Conservation (phyloP, 2,113 vertebrate genomes). For the Eleginops maclovinus region DNA sequence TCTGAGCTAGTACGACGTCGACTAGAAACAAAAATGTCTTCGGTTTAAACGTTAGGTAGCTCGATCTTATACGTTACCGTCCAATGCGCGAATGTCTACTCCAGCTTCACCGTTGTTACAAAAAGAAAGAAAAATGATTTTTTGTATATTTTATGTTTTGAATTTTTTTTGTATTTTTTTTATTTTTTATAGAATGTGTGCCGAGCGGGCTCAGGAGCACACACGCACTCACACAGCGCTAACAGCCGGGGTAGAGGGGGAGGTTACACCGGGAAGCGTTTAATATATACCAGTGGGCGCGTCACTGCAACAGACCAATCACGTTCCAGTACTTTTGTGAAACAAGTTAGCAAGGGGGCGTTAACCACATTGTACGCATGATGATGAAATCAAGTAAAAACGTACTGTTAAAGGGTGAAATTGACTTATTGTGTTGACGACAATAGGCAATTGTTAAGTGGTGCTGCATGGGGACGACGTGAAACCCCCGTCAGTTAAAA, state of each 20-base stretch:
- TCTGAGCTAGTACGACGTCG: slow-evolving; percentile 61
- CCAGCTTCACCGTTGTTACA: slow-evolving; percentile 81
- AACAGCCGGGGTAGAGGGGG: slow-evolving; percentile 81
- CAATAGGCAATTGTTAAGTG: background rate
- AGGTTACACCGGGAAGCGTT: background rate
- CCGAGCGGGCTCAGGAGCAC: slow-evolving; percentile 84
- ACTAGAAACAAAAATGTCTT: slow-evolving; percentile 34
- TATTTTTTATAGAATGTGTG: slow-evolving; percentile 83
- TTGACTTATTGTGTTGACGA: slow-evolving; percentile 8
- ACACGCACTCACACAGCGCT: slow-evolving; percentile 83
- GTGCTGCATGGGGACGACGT: background rate
- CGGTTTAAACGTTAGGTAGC: slow-evolving; percentile 45
- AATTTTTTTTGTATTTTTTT: slow-evolving; percentile 81
- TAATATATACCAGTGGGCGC: slow-evolving; percentile 49
- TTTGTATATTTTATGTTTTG: slow-evolving; percentile 80
- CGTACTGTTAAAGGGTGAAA: slow-evolving; percentile 22
- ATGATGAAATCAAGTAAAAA: slow-evolving; percentile 65
- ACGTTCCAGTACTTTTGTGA: background rate
- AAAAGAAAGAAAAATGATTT: slow-evolving; percentile 74
- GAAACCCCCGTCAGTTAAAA: background rate
- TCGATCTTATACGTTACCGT: slow-evolving; percentile 66
- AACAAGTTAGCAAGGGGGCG: slow-evolving; percentile 44
- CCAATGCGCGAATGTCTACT: slow-evolving; percentile 67
- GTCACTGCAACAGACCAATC: slow-evolving; percentile 70
- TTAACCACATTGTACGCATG: slow-evolving; percentile 35